Evolutionary conservation across 2,888 invertebrate genomes (phyloP), one percentile per base, ranked within the genome.

Genomic region (Hesperia comma): DNA sequence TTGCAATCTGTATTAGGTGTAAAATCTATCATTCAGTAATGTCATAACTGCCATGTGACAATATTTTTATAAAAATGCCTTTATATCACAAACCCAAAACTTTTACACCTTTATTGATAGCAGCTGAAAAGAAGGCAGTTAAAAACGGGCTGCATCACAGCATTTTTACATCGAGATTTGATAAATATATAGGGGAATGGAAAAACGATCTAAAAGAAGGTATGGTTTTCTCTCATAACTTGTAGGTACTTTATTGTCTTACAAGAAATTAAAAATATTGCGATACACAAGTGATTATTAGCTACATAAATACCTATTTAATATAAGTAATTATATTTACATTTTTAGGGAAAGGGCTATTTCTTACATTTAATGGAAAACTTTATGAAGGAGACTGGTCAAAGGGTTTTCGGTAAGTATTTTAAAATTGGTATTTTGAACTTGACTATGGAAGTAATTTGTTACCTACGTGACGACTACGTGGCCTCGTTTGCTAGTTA

Each of bases 371-470:
- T 41, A 80, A 77, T 46, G 88, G 91, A 41, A 88, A 92, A 79
- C 77, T 94, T n/a, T 95, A 95, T 72, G 94, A 95, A 86, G 95
- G 95, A 0, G 93, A 95, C 73, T 94, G 95, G 93, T 76, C 80
- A 56, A 80, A 90, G 63, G 93, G 93, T 55, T 91, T 84, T 72
- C 90, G 93, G 92, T 91, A 75, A 70, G 72, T 62, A n/a, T 43
- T n/a, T n/a, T n/a, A n/a, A n/a, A n/a, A n/a, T n/a, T n/a, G n/a
- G n/a, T n/a, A n/a, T n/a, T n/a, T n/a, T n/a, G n/a, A n/a, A n/a
- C n/a, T n/a, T n/a, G n/a, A n/a, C n/a, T n/a, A n/a, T n/a, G n/a
- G n/a, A n/a, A n/a, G n/a, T n/a, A n/a, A n/a, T n/a, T n/a, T n/a
- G 26, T 26, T 26, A 26, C n/a, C n/a, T 26, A 26, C 5, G 2